phyloP scores from a whole-genome alignment of 2,888 invertebrate species.

The Dicyrtomina minuta region DNA sequence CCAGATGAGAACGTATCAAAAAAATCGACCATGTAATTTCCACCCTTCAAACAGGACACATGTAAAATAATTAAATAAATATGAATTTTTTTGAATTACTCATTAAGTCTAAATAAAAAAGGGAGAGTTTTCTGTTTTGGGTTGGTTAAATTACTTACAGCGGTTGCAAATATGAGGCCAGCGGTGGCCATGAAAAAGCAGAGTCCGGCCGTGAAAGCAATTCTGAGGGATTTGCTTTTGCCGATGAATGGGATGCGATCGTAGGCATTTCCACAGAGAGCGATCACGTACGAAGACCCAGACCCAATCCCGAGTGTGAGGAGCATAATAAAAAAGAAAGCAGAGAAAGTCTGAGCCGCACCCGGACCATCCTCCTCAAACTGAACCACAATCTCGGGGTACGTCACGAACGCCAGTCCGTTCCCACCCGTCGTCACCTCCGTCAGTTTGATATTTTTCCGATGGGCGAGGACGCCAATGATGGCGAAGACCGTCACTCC shows the following conservation, averaged over 20 bases:
- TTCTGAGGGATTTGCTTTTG: not conserved
- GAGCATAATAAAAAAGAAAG: conserved; percentile 15
- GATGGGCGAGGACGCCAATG: not conserved
- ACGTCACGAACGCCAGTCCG: conserved; percentile 4
- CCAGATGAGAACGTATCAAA: conserved; percentile 12
- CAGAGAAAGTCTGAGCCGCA: conserved; percentile 6
- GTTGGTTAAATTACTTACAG: not conserved
- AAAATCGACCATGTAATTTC: conserved; percentile 7
- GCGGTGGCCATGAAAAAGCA: no score
- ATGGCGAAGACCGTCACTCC: conserved; percentile 9
- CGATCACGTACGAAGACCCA: not conserved
- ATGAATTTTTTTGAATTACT: no score
- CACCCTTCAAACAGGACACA: conserved; percentile 1
- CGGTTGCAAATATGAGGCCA: not conserved
- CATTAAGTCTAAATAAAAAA: no score
- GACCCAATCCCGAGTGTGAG: conserved; percentile 17
- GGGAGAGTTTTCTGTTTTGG: no score
- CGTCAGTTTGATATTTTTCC: not conserved
- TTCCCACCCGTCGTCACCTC: not conserved
- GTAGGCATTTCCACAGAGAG: not conserved
- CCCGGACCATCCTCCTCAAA: not conserved
- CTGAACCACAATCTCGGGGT: conserved; percentile 1
- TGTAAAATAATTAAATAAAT: no score
- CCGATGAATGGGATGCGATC: not conserved
- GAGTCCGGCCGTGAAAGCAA: no score